A percentile compares a stretch with the other conserved stretches of the same genome.
phyloP scores from a whole-genome alignment of 2,888 invertebrate genomes.

The Dasypogon diadema region DNA sequence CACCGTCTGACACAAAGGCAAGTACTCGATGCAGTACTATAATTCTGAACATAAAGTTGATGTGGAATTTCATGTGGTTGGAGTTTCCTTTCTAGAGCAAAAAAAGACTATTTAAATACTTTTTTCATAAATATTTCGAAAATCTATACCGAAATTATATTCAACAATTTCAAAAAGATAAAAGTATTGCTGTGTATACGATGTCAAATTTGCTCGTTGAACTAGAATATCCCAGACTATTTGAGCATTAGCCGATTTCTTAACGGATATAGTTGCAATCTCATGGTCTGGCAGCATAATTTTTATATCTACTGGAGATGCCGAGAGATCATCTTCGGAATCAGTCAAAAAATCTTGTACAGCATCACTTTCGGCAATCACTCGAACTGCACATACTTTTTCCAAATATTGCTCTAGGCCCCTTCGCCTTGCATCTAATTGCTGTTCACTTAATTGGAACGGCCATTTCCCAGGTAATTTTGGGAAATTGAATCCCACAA shows the following conservation, averaged over 20 bases:
- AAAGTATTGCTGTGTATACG: conserved; percentile 88
- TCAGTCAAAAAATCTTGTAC: conserved; percentile 98
- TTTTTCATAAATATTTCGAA: conserved; percentile 29
- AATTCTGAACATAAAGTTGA: conserved; percentile 98
- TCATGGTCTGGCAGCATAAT: conserved; percentile 90
- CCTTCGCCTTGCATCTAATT: conserved; percentile 92
- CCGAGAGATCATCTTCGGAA: conserved; percentile 84
- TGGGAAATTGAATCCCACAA: conserved; percentile 94
- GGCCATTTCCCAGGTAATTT: conserved; percentile 99
- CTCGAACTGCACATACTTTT: conserved; percentile 96
- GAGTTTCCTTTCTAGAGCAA: conserved; percentile 83
- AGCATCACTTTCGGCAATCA: conserved; percentile 96
- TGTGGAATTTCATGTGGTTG: conserved; percentile 96
- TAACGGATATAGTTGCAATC: conserved; percentile 88
- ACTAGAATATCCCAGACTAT: conserved; percentile 91
- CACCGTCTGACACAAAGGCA: conserved; percentile 91
- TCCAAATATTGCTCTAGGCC: conserved; percentile 99
- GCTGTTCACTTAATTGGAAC: conserved; percentile 96
- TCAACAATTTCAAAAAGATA: conserved; percentile 98
- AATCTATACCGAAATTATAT: conserved; percentile 89
- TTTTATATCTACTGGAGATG: conserved; percentile 83
- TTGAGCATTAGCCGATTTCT: conserved; percentile 89
- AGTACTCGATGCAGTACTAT: conserved; percentile 96
- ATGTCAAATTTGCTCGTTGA: conserved; percentile 84
- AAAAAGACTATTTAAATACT: background rate